Evolutionary conservation across 1,140 invertebrate genomes (phyloP), one percentile per base, ranked within the genome.

Genomic region (Glomeris maerens): DNA sequence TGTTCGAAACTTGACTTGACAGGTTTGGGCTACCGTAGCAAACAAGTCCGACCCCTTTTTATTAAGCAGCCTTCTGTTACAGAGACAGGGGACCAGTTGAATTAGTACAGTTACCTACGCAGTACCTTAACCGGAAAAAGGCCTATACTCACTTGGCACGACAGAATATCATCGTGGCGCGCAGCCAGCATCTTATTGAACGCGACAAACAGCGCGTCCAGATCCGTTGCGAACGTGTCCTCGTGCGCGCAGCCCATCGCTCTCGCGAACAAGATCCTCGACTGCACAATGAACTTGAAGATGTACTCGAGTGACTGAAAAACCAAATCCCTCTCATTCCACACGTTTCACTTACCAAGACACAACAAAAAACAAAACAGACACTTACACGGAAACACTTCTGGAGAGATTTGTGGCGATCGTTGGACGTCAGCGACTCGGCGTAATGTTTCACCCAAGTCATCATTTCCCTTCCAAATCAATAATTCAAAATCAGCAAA

Each of bases 251-350:
- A 84, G 2, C 84, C 84, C 0, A 84, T 91, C 1, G 88, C 87
- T 17, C 83, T 73, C 0, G 87, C 79, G 73, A 94, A 96, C 2
- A 96, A 65, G 17, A 85, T 64, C 23, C 92, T 73, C 27, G 91
- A 95, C 55, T 92, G 84, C 13, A 97, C 90, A 3, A 96, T 86
- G 56, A 98, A 80, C 58, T 95, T 90, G 66, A 96, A 91, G 58
- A 97, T 88, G 54, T 91, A 94, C 64, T 94, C 90, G 5, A 95
- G 71, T 0, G 89, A 89, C 45, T 55, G 23, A 23, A 25, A 22
- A 39, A 52, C 2, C 22, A 13, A 50, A 27, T 66, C 68, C 57
- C 25, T 7, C 4, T 42, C 5, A 42, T 21, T 42, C 5, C 20
- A 5, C 25, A 21, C 5, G n/a, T 5, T 21, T 5, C 4, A 42